phyloP scores from a whole-genome alignment of 2,888 invertebrate species.

The Caenorhabditis drosophilae region DNA sequence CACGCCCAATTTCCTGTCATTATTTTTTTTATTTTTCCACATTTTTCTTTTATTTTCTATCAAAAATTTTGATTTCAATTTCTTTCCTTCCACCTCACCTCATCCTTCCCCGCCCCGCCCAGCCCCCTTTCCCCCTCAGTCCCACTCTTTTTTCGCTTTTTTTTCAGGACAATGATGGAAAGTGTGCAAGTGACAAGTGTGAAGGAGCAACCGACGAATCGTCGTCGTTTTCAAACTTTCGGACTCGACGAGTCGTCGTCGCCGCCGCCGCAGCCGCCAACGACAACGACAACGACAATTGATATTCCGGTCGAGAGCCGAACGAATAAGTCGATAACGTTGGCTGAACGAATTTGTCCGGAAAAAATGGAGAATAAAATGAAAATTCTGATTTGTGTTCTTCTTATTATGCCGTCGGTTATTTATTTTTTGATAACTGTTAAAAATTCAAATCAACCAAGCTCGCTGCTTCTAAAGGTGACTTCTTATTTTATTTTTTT shows the following conservation, averaged over 20 bases:
- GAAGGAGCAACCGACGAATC: slow-evolving; percentile 6
- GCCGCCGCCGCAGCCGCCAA: not conserved
- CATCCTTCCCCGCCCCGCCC: no score
- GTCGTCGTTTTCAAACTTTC: no score
- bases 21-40: no score
- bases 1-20: no score
- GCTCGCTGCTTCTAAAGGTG: no score
- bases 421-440: slow-evolving; percentile 26
- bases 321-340: not conserved
- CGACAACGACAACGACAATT: not conserved
- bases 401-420: slow-evolving; percentile 24
- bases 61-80: no score
- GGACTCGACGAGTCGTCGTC: no score
- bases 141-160: not conserved
- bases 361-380: slow-evolving; percentile 35
- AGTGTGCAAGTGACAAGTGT: slow-evolving; percentile 33
- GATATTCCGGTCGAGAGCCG: not conserved
- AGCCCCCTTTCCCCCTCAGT: slow-evolving; percentile 1
- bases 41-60: no score
- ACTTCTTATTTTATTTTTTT: no score
- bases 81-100: no score
- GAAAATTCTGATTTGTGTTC: slow-evolving; percentile 25
- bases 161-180: slow-evolving; percentile 23
- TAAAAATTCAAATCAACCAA: slow-evolving; percentile 7
- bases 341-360: not conserved